A percentile compares a stretch with the other conserved stretches of the same genome.
phyloP scores from a whole-genome alignment of 2,113 vertebrate genomes.

The Illadopsis cleaveri region DNA sequence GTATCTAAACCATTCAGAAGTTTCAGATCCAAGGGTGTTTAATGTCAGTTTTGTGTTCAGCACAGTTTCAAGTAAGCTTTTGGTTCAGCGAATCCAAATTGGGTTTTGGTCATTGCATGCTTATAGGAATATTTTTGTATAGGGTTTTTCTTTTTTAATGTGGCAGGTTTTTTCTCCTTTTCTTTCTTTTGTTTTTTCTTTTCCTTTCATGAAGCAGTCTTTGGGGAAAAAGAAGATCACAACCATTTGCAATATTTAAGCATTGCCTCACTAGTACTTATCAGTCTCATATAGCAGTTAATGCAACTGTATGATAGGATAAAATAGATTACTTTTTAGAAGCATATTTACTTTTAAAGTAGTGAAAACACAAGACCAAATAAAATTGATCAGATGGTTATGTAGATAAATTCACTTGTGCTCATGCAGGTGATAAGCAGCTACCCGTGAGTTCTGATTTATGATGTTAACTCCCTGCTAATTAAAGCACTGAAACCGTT shows the following conservation, averaged over 20 bases:
- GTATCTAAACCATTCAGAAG: conserved; percentile 58
- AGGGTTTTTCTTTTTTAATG: background rate
- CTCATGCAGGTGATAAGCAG: background rate
- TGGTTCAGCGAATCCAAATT: background rate
- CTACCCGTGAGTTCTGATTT: background rate
- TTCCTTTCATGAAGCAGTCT: background rate
- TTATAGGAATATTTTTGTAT: background rate
- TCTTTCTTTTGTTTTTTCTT: too few species aligned
- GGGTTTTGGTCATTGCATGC: background rate
- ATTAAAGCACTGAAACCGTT: background rate
- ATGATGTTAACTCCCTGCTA: background rate
- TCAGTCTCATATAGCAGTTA: background rate
- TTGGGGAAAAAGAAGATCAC: background rate
- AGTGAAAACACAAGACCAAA: background rate
- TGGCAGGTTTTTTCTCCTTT: fast-evolving
- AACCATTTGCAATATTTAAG: background rate
- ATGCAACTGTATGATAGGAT: background rate
- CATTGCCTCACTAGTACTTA: background rate
- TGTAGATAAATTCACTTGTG: background rate
- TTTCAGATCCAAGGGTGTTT: conserved; percentile 64
- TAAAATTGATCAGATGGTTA: background rate
- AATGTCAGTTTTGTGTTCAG: conserved; percentile 43
- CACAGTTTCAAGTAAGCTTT: background rate
- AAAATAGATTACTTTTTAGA: background rate
- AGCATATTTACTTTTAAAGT: background rate